A percentile compares a stretch with the other conserved stretches of the same genome.
Evolutionary conservation across 2,113 vertebrate species (phyloP).

Genomic region (Pelobates fuscus): DNA sequence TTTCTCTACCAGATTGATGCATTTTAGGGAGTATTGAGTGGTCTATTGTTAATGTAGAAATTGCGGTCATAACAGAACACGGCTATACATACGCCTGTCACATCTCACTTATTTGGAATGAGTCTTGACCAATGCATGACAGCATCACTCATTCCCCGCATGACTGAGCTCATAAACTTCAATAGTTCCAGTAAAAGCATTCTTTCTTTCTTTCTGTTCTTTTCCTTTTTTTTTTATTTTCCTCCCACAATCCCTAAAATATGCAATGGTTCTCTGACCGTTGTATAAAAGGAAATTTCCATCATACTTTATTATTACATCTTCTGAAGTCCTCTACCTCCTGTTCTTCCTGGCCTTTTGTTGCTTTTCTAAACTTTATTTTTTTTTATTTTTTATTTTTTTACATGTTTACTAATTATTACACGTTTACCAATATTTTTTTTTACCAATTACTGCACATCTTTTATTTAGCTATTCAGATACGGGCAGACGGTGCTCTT

Average conservation of each 20-base stretch:
- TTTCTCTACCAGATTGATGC: too few species aligned
- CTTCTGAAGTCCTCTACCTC: slow-evolving; percentile 25
- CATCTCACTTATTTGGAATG: slow-evolving; percentile 25
- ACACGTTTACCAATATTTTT: too few species aligned
- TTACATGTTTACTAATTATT: too few species aligned
- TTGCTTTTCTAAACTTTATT: slow-evolving; percentile 8
- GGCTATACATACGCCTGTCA: slow-evolving; percentile 54
- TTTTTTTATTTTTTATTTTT: slow-evolving; percentile 15
- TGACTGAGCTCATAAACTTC: slow-evolving; percentile 33
- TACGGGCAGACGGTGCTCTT: not conserved
- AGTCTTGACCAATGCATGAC: slow-evolving; percentile 11
- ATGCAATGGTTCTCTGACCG: slow-evolving; percentile 19
- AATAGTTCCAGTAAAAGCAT: slow-evolving; percentile 40
- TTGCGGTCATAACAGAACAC: not conserved
- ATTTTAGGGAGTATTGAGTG: too few species aligned
- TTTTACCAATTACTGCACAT: slow-evolving; percentile 24
- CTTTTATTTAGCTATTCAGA: slow-evolving; percentile 32
- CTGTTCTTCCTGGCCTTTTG: slow-evolving; percentile 23
- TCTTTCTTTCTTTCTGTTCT: slow-evolving; percentile 11
- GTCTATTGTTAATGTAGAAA: slow-evolving; percentile 14
- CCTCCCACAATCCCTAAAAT: slow-evolving; percentile 23
- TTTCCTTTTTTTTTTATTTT: slow-evolving; percentile 17
- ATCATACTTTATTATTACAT: slow-evolving; percentile 22
- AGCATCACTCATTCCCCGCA: slow-evolving; percentile 23
- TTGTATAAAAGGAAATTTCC: slow-evolving; percentile 34